Conservation (phyloP, 2,797 vertebrate species). For the Typhlichthys eigenmanni region DNA sequence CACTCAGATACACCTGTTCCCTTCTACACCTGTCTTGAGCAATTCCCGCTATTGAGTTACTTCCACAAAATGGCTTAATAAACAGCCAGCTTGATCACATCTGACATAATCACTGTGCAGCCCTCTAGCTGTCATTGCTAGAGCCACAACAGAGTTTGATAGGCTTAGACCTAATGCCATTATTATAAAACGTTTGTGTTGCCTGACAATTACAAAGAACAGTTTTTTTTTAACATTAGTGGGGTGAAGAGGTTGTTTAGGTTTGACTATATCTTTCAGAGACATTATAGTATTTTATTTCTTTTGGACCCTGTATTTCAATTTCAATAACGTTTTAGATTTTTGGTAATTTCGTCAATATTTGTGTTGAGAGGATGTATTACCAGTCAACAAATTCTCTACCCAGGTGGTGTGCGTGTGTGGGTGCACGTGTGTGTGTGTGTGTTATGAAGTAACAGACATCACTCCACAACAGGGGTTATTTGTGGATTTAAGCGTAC, state of each 20-base stretch:
- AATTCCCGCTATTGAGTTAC: constrained; percentile 17
- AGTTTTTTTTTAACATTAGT: too few relatives aligned
- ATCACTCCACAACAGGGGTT: constrained; percentile 3
- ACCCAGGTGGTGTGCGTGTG: background rate
- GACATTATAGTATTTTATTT: background rate
- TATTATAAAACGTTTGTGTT: constrained; percentile 19
- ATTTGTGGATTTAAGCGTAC: constrained; percentile 10
- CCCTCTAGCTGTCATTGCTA: constrained; percentile 19
- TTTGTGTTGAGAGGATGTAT: background rate
- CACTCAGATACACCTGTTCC: constrained; percentile 6
- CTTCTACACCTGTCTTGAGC: constrained; percentile 13
- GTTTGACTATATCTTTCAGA: background rate
- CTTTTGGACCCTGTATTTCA: background rate
- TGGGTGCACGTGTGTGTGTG: background rate
- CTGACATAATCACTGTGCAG: constrained; percentile 37
- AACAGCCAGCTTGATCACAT: constrained; percentile 40
- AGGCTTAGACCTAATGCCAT: constrained; percentile 19
- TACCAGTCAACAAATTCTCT: background rate
- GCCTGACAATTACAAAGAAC: constrained; percentile 32
- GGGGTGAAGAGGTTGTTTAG: background rate
- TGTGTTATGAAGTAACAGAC: background rate
- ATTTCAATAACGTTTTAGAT: background rate
- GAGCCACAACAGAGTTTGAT: constrained; percentile 23
- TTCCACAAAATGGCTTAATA: constrained; percentile 25
- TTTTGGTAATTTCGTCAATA: background rate